Evolutionary conservation across 1,140 invertebrate species (phyloP).

Genomic region (Pseudobourletiella spinata): DNA sequence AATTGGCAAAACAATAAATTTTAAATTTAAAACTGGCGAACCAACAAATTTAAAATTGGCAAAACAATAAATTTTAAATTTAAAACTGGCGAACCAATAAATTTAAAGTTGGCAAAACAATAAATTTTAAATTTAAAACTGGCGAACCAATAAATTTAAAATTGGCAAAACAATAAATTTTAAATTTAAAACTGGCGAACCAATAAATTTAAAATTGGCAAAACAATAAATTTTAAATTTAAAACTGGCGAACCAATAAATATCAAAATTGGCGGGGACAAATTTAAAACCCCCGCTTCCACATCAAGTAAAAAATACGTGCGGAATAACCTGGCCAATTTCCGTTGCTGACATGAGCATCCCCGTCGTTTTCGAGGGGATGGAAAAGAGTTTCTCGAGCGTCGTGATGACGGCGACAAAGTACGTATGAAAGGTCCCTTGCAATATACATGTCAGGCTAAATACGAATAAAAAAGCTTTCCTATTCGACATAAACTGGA

Average conservation of each 20-base stretch:
- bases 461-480: slow-evolving; percentile 79
- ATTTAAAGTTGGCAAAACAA: no score
- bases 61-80: slow-evolving; percentile 4
- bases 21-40: no score
- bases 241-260: no score
- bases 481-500: slow-evolving; percentile 70
- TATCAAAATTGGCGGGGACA: no score
- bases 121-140: no score
- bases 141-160: no score
- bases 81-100: no score
- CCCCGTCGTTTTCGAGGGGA: slow-evolving; percentile 88
- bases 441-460: slow-evolving; percentile 77
- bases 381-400: slow-evolving; percentile 91
- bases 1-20: not conserved
- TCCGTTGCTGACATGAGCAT: slow-evolving; percentile 88
- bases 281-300: no score
- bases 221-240: no score
- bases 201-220: no score
- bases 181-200: no score
- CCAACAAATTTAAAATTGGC: not conserved
- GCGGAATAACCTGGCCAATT: slow-evolving; percentile 89
- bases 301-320: not conserved
- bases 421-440: slow-evolving; percentile 91
- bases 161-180: no score
- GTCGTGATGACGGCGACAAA: slow-evolving; percentile 94